Evolutionary conservation across 2,888 invertebrate genomes (phyloP), one percentile per base, ranked within the genome.

Genomic region (Autographa pulchrina): DNA sequence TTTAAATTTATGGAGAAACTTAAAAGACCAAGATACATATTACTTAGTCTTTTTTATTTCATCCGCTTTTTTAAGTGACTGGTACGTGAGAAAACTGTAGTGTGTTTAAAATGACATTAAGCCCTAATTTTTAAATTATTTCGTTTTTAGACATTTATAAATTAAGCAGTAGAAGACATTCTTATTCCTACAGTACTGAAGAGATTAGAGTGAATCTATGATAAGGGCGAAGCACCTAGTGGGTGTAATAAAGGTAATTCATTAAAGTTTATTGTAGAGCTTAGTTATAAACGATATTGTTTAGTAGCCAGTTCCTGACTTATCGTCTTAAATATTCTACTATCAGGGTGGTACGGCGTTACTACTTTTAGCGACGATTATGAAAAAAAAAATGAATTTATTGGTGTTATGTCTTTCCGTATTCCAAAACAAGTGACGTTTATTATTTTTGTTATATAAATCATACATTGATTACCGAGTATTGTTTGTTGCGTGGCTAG

Each of bases 401-500:
- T 25, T 25, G 25, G 25, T 25, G 25, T 25, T 20, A 5, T 13
- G 13, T 25, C 20, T 20, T 13, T 18, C 16, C 16, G 16, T 35
- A 20, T 11, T 56, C 11, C 13, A 14, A 61, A 70, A 58, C 9
- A 58, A 62, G 61, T 63, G 41, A 31, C 74, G 75, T 81, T 67
- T 63, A 73, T 71, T 66, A 61, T 70, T 71, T 75, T 68, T 32
- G 43, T 65, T 73, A 82, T 80, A 83, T 89, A 90, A 87, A 87
- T 89, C 80, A 87, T 59, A 74, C 58, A 65, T 76, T 93, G 92
- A 93, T 93, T 92, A 87, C 86, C 71, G 75, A 48, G 82, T 86
- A 93, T 93, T 93, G 92, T 93, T 74, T 76, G 62, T 86, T 77
- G 78, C 78, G 80, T 80, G 78, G 85, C 85, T 87, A 86, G 79